Percentiles rank a stretch among this genome's conserved stretches.
Evolutionary conservation across 2,888 invertebrate genomes (phyloP).

Genomic region (Nesidiocoris tenuis): DNA sequence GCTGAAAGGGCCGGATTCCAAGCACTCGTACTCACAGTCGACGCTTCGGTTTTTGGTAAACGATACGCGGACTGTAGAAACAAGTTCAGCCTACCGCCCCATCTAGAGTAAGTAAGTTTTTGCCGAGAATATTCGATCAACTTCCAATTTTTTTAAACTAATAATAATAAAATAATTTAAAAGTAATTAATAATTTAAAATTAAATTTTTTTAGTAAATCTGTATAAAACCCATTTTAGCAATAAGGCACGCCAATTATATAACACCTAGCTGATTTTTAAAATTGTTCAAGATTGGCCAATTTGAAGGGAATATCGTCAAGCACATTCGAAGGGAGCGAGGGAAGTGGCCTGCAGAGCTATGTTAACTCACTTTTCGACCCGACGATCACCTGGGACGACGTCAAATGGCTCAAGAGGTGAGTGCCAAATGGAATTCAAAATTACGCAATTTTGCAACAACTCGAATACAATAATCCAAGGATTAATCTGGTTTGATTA

Average conservation of each 20-base stretch:
- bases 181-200: too few relatives aligned
- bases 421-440: neutral
- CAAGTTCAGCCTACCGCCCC: conserved; percentile 76
- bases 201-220: neutral
- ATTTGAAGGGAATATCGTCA: conserved; percentile 66
- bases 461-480: too few relatives aligned
- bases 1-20: conserved; percentile 83
- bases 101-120: conserved; percentile 64
- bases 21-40: conserved; percentile 84
- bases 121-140: too few relatives aligned
- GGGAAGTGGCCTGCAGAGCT: conserved; percentile 76
- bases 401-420: conserved; percentile 78
- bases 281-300: conserved; percentile 83
- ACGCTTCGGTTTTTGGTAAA: conserved; percentile 83
- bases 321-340: conserved; percentile 54
- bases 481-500: too few relatives aligned
- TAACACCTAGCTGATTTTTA: too few relatives aligned
- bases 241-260: too few relatives aligned
- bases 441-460: too few relatives aligned
- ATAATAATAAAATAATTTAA: neutral
- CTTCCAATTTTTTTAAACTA: neutral
- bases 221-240: neutral
- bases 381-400: conserved; percentile 82
- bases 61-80: conserved; percentile 79
- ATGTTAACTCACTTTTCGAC: conserved; percentile 76